phyloP scores from a whole-genome alignment of 2,888 invertebrate genomes.

The Cephalotes varians region DNA sequence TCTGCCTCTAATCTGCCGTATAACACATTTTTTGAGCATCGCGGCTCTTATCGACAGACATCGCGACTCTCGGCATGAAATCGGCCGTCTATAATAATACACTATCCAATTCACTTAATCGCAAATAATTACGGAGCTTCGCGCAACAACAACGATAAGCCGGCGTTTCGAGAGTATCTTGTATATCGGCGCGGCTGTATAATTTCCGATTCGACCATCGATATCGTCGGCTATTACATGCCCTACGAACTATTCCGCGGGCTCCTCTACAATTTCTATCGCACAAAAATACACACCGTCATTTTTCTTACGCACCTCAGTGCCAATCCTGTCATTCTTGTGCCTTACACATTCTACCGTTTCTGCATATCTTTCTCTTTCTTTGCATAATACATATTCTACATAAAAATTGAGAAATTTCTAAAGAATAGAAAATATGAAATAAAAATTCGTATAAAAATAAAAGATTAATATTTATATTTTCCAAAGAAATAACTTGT shows the following conservation, averaged over 20 bases:
- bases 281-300: conserved; percentile 30
- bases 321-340: conserved; percentile 22
- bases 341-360: not conserved
- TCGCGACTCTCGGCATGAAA: conserved; percentile 41
- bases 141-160: conserved; percentile 51
- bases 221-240: conserved; percentile 56
- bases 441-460: not conserved
- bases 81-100: conserved; percentile 61
- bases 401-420: not conserved
- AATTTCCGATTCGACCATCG: conserved; percentile 60
- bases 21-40: conserved; percentile 22
- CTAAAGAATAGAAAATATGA: not conserved
- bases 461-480: not conserved
- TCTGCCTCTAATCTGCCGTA: conserved; percentile 4
- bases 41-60: conserved; percentile 43
- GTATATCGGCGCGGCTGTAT: conserved; percentile 51
- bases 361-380: not conserved
- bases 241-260: conserved; percentile 54
- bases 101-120: conserved; percentile 68
- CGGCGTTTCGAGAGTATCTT: conserved; percentile 56
- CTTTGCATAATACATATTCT: not conserved
- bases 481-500: not conserved
- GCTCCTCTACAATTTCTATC: conserved; percentile 36
- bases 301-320: conserved; percentile 11
- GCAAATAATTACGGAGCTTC: conserved; percentile 69